Conservation (phyloP, 1,140 invertebrate species). For the Zeugodacus cucurbitae region DNA sequence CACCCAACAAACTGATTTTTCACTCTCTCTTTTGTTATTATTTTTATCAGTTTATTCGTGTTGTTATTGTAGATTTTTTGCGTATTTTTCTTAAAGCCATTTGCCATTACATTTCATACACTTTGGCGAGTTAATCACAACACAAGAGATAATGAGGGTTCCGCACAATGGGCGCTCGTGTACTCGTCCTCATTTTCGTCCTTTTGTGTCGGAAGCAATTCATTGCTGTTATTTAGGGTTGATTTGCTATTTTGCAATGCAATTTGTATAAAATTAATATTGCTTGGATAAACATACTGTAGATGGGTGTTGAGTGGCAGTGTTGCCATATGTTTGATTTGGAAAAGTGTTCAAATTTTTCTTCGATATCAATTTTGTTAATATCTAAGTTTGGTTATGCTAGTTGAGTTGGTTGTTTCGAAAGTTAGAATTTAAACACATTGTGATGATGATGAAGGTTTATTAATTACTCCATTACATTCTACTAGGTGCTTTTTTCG, state of each 20-base stretch:
- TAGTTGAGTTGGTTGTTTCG: too few species aligned
- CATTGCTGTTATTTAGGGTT: conserved; percentile 25
- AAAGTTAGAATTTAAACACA: too few species aligned
- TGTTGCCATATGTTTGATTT: too few species aligned
- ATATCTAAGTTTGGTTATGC: too few species aligned
- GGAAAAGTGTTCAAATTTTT: too few species aligned
- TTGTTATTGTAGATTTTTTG: not conserved
- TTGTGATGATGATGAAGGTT: too few species aligned
- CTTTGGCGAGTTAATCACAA: conserved; percentile 41
- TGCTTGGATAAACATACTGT: not conserved
- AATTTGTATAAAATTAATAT: conserved; percentile 28
- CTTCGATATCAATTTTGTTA: too few species aligned
- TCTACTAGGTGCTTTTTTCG: too few species aligned
- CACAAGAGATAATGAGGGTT: conserved; percentile 41
- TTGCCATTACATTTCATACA: not conserved
- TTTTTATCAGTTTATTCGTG: conserved; percentile 5
- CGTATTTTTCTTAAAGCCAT: not conserved
- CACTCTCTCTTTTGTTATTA: conserved; percentile 17
- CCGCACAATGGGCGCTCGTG: not conserved
- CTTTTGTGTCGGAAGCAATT: conserved; percentile 1
- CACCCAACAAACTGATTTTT: conserved; percentile 52
- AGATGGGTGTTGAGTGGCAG: not conserved
- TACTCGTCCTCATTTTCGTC: conserved; percentile 1
- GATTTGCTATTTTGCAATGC: conserved; percentile 39
- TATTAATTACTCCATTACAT: too few species aligned